A percentile compares a stretch with the other conserved stretches of the same genome.
Evolutionary conservation across 1,140 invertebrate species (phyloP).

Genomic region (Drosophila simulans): DNA sequence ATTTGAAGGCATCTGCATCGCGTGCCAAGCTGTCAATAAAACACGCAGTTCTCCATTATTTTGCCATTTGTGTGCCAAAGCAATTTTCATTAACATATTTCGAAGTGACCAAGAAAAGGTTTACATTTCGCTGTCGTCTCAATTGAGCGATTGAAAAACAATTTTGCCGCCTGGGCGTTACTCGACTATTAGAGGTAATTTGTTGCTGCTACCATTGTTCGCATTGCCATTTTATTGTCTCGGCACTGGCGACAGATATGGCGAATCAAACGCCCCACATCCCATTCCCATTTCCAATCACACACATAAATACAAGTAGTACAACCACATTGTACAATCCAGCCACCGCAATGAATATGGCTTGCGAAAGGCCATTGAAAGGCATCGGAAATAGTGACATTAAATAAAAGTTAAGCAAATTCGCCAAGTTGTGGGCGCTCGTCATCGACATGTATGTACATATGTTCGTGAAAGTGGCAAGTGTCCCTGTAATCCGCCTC

Average conservation of each 20-base stretch:
- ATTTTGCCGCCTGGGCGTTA: conserved; percentile 47
- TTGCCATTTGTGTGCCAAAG: conserved; percentile 28
- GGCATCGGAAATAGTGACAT: conserved; percentile 44
- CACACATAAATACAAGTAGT: not conserved
- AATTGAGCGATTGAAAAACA: conserved; percentile 38
- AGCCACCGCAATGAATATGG: conserved; percentile 41
- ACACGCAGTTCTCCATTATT: conserved; percentile 14
- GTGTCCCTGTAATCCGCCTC: conserved; percentile 56
- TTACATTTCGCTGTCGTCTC: conserved; percentile 21
- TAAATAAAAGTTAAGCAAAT: conserved; percentile 65
- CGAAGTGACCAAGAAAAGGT: conserved; percentile 32
- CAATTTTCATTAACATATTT: conserved; percentile 36
- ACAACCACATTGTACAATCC: conserved; percentile 35
- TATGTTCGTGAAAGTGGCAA: conserved; percentile 44
- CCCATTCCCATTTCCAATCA: not conserved
- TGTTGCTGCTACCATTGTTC: conserved; percentile 30
- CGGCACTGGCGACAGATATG: conserved; percentile 57
- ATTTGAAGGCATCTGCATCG: conserved; percentile 2
- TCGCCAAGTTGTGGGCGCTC: conserved; percentile 59
- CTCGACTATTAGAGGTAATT: conserved; percentile 40
- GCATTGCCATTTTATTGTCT: conserved; percentile 30
- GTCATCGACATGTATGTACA: conserved; percentile 9
- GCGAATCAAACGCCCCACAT: conserved; percentile 59
- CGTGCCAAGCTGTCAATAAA: conserved; percentile 50
- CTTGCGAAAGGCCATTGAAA: conserved; percentile 48